A percentile compares a stretch with the other conserved stretches of the same genome.
These are phyloP conservation scores for Chrysolina haemoptera DNA, from an alignment of 2,888 invertebrate genomes.

Conservation along the genomic window DNA sequence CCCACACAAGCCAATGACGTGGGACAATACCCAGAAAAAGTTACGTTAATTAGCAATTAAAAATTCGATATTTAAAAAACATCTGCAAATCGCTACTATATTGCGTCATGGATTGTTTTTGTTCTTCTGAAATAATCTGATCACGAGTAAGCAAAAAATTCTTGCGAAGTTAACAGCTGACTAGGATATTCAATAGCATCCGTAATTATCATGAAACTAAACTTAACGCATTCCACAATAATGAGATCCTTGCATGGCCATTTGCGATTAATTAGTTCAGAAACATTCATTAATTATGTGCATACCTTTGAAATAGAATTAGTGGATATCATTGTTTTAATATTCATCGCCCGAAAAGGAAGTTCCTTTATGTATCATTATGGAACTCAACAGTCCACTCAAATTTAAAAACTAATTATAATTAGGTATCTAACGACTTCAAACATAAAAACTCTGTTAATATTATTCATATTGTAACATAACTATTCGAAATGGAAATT, in stretches of 20 bases:
- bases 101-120: slow-evolving; percentile 11
- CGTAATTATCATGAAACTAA: not conserved
- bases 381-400: too few relatives aligned
- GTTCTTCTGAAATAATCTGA: not conserved
- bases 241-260: slow-evolving; percentile 1
- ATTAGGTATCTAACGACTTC: too few relatives aligned
- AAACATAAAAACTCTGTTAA: too few relatives aligned
- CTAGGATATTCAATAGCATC: not conserved
- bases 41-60: not conserved
- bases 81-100: not conserved
- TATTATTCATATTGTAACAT: too few relatives aligned
- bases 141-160: not conserved
- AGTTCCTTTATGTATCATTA: too few relatives aligned
- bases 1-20: too few relatives aligned
- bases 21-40: not conserved
- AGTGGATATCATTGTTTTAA: not conserved
- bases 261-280: not conserved
- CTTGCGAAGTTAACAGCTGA: not conserved
- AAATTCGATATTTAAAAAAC: not conserved
- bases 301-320: not conserved
- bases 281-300: too few relatives aligned
- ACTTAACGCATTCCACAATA: not conserved
- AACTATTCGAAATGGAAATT: too few relatives aligned
- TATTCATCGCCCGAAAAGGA: too few relatives aligned
- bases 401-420: too few relatives aligned